phyloP scores from a whole-genome alignment of 2,797 vertebrate genomes.

The Octomys mimax region DNA sequence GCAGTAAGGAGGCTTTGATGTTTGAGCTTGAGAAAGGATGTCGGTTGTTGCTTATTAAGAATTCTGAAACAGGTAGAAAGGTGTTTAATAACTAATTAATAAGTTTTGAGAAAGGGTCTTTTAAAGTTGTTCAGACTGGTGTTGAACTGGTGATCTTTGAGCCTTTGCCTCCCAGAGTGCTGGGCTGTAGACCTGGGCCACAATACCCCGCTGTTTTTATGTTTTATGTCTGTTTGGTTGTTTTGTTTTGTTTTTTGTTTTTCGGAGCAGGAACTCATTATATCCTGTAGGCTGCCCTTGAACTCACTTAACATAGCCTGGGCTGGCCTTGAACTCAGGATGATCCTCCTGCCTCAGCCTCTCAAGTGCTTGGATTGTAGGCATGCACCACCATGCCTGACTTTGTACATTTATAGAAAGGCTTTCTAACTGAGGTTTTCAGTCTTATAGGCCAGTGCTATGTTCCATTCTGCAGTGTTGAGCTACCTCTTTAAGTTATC shows the following conservation, averaged over 20 bases:
- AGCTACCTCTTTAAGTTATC: background rate
- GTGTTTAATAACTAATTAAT: slow-evolving; percentile 22
- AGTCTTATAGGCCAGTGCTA: background rate
- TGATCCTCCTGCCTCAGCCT: background rate
- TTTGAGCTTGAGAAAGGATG: background rate
- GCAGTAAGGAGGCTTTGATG: background rate
- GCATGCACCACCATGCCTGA: background rate
- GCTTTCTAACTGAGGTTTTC: slow-evolving; percentile 9
- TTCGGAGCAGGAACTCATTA: background rate
- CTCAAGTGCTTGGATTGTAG: background rate
- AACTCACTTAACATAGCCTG: background rate
- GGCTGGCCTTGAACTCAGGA: background rate
- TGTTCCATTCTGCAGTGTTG: background rate
- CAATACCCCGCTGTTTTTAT: background rate
- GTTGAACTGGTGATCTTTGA: background rate
- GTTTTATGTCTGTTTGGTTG: background rate
- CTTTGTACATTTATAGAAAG: background rate
- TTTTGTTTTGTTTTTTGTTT: background rate
- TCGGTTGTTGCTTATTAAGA: slow-evolving; percentile 21
- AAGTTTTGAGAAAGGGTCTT: background rate
- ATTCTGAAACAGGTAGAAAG: background rate
- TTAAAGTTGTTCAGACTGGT: background rate
- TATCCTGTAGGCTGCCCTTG: background rate
- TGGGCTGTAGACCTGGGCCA: background rate
- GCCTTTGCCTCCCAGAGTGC: background rate